Evolutionary conservation across 2,888 invertebrate species (phyloP).

Genomic region (Heliconius cydno): DNA sequence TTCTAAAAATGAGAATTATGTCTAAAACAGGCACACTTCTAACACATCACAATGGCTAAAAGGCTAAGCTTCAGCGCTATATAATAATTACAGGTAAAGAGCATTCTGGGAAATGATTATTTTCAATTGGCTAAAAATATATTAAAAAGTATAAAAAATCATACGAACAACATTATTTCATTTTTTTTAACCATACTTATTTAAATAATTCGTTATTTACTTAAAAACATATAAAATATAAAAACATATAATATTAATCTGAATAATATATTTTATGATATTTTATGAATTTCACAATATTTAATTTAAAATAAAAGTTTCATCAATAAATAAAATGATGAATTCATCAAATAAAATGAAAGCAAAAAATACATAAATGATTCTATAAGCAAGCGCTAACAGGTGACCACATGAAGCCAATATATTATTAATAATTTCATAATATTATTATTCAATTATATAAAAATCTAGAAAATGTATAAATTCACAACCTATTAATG

Average conservation of each 20-base stretch:
- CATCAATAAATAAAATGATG: background rate
- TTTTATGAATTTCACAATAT: background rate
- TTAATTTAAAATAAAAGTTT: background rate
- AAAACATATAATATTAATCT: background rate
- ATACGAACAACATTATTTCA: background rate
- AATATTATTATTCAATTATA: conserved; percentile 63
- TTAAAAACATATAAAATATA: background rate
- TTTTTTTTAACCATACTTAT: too few relatives aligned
- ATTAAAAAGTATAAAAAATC: background rate
- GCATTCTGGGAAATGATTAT: conserved; percentile 29
- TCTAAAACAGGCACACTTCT: conserved; percentile 72
- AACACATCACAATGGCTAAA: conserved; percentile 70
- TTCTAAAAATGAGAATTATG: conserved; percentile 52
- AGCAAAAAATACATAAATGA: background rate
- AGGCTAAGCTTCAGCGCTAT: conserved; percentile 60
- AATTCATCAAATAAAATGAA: too few relatives aligned
- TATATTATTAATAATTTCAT: conserved; percentile 37
- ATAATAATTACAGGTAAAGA: conserved; percentile 27
- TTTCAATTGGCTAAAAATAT: background rate
- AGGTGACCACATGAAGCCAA: conserved; percentile 45
- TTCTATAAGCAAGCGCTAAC: conserved; percentile 58
- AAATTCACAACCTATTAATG: conserved; percentile 83
- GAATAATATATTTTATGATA: background rate
- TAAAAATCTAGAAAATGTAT: conserved; percentile 83
- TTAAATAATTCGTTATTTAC: background rate